Conservation (phyloP, 2,888 invertebrate genomes). For the Lithophane ornitopus region DNA sequence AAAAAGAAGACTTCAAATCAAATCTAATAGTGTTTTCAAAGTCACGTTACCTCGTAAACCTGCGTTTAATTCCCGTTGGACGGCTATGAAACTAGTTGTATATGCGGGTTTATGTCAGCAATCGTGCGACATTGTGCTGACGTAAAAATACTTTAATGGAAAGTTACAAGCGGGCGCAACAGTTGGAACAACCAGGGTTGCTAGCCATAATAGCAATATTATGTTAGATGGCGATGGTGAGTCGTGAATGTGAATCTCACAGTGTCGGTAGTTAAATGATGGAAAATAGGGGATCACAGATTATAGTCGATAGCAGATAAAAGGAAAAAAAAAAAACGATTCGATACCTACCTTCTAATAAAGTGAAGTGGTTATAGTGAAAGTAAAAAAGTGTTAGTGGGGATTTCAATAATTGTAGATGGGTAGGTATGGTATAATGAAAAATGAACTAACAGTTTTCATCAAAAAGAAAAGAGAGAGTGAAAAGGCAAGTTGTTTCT, state of each 20-base stretch:
- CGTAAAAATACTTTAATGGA: constrained; percentile 33
- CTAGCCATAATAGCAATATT: not conserved
- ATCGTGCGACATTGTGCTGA: constrained; percentile 35
- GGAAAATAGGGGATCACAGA: not conserved
- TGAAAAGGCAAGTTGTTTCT: not conserved
- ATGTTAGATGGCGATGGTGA: too few relatives aligned
- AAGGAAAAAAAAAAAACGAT: not conserved
- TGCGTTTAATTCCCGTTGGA: constrained; percentile 16
- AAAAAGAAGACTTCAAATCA: constrained; percentile 1
- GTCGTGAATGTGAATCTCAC: not conserved
- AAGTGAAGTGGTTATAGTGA: not conserved
- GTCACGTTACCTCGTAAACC: constrained; percentile 20
- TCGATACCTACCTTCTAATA: not conserved
- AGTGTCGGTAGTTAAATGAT: not conserved
- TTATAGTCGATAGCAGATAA: not conserved
- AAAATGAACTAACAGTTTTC: not conserved
- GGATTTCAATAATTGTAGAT: not conserved
- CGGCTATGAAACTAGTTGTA: constrained; percentile 12
- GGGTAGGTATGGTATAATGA: too few relatives aligned
- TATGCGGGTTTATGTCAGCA: not conserved
- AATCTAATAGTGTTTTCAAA: constrained; percentile 15
- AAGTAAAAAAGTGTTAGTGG: not conserved
- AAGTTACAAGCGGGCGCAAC: constrained; percentile 36
- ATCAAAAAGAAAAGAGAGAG: not conserved
- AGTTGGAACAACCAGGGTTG: constrained; percentile 26